Base-by-base conservation (phyloP, 2,888 invertebrate species). In the Cephus runcator region DNA sequence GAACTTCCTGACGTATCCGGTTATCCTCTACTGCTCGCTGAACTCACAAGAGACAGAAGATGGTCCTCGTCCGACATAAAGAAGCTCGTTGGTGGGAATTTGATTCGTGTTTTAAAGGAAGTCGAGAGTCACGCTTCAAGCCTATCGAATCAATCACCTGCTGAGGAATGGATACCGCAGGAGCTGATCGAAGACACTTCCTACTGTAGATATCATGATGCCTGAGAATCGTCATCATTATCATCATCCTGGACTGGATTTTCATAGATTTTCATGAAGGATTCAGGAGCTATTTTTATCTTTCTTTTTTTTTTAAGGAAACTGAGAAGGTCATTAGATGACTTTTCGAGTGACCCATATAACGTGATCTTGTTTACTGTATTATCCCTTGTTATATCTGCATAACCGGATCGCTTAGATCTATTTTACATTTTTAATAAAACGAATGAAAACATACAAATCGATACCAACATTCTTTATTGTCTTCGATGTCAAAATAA, bases 1-100 rank as follows among this genome's bases (percentile, higher is more conserved):
- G 93, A 93, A 75, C 87, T 94, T 34, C 93, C 93, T 74, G 93
- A 94, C 83, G 93, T 93, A 30, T 93, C 93, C 69, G 93, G 92
- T 80, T 95, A 94, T 87, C 94, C 95, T 0, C 91, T 93, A 34
- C 89, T 95, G 33, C 90, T 95, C 81, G 94, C 94, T 9, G 94
- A 94, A 87, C 86, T 95, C 75, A 93, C 94, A 0, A 90, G 93
- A 35, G 93, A 93, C 84, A 90, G 94, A n/a, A 92, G 93, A 74
- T 94, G 94, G 94, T 93, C 93, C 0, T 93, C 93, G 81, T 93
- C 93, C 1, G 93, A 94, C 71, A 93, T 94, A 73, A 93, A 94
- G 86, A 94, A 94, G 85, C 87, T 94, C 35, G 93, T 94, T 31
- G 94, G 94, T 4, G 93, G 93, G 12, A 94, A 94, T 90, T 91